Evolutionary conservation across 2,113 vertebrate genomes (phyloP).

Genomic region (Clinocottus analis): DNA sequence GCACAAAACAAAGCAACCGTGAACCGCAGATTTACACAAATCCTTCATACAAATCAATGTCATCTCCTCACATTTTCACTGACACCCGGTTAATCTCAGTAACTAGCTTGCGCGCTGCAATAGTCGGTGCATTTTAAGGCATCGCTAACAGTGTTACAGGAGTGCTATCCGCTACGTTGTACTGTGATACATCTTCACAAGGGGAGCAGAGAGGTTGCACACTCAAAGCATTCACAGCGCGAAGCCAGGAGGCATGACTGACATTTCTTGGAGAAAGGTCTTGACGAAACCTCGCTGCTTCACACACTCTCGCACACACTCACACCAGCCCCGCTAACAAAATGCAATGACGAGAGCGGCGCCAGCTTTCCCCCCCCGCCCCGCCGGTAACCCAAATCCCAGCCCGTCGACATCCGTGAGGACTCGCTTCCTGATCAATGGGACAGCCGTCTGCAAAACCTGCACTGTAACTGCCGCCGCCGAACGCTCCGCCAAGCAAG

Average conservation of each 20-base stretch:
- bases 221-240: slow-evolving; percentile 38
- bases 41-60: neutral
- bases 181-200: neutral
- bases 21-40: neutral
- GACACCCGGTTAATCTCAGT: neutral
- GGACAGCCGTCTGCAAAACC: slow-evolving; percentile 23
- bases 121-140: neutral
- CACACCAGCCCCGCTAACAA: neutral
- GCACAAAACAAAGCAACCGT: neutral
- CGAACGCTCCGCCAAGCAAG: neutral
- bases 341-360: neutral
- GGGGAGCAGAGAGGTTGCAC: neutral
- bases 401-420: neutral
- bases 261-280: slow-evolving; percentile 70
- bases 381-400: neutral
- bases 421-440: slow-evolving; percentile 42
- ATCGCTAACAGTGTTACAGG: neutral
- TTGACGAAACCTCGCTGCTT: slow-evolving; percentile 58
- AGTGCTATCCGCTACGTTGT: neutral
- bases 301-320: neutral
- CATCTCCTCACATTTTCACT: neutral
- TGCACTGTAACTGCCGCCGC: neutral
- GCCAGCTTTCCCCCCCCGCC: slow-evolving; percentile 14
- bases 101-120: neutral
- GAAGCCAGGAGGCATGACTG: slow-evolving; percentile 65